Percentiles rank a stretch among this genome's conserved stretches.
Evolutionary conservation across 2,113 vertebrate species (phyloP).

Genomic region (Nestor notabilis): DNA sequence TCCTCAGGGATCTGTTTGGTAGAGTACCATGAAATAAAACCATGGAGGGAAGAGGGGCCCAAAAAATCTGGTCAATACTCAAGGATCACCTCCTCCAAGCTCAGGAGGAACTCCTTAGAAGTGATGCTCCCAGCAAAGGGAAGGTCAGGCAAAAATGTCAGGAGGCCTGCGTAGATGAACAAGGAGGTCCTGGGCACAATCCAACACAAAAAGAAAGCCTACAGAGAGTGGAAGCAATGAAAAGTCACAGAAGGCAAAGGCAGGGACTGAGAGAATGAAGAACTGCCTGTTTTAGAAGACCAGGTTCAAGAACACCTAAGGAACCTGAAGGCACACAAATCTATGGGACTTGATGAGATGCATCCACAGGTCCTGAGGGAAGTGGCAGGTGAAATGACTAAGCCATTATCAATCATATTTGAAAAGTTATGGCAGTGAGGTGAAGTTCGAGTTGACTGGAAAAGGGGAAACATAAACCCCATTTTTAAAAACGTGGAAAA

Average conservation of each 20-base stretch:
- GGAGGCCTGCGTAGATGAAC: not conserved
- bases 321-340: not conserved
- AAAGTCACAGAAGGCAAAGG: not conserved
- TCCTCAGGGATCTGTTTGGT: not conserved
- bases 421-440: not conserved
- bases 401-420: not conserved
- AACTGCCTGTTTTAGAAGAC: not conserved
- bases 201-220: not conserved
- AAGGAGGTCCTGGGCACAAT: not conserved
- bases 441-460: not conserved
- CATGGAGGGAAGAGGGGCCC: not conserved
- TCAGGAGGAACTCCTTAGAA: not conserved
- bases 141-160: not conserved
- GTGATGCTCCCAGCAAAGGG: not conserved
- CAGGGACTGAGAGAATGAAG: not conserved
- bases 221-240: not conserved
- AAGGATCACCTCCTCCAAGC: not conserved
- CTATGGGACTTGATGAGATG: not conserved
- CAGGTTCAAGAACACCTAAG: not conserved
- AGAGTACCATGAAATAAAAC: not conserved
- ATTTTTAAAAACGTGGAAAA: not conserved
- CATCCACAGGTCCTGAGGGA: not conserved
- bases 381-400: not conserved
- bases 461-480: not conserved
- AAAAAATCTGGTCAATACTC: not conserved